phyloP scores from a whole-genome alignment of 2,888 invertebrate genomes.

The Congeria kusceri region DNA sequence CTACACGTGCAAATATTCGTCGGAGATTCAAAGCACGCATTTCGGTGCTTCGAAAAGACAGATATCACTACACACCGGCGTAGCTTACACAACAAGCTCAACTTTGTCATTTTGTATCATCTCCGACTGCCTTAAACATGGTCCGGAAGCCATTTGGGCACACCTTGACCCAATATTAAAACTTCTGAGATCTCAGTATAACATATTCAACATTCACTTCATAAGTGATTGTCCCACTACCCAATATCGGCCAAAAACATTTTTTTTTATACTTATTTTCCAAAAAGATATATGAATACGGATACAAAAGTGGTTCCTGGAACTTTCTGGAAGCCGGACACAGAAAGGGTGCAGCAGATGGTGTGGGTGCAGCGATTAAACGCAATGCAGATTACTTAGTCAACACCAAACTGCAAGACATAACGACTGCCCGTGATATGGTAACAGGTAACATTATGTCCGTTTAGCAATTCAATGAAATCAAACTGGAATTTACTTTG shows the following conservation, averaged over 20 bases:
- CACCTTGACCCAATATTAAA: slow-evolving; percentile 24
- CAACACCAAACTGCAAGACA: slow-evolving; percentile 26
- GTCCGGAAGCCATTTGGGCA: slow-evolving; percentile 27
- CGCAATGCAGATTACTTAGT: slow-evolving; percentile 73
- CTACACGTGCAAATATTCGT: slow-evolving; percentile 22
- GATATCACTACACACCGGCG: slow-evolving; percentile 35
- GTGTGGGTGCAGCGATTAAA: slow-evolving; percentile 77
- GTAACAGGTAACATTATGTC: no score
- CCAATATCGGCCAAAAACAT: slow-evolving; percentile 83
- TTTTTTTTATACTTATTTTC: slow-evolving; percentile 75
- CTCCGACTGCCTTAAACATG: slow-evolving; percentile 19
- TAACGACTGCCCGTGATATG: slow-evolving; percentile 49
- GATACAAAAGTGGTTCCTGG: slow-evolving; percentile 72
- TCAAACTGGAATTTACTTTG: no score
- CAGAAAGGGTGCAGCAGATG: slow-evolving; percentile 81
- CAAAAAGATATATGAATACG: slow-evolving; percentile 48
- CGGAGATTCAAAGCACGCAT: slow-evolving; percentile 20
- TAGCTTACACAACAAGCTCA: not conserved
- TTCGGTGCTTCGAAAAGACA: slow-evolving; percentile 26
- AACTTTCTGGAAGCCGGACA: slow-evolving; percentile 82
- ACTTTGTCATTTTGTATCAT: slow-evolving; percentile 12
- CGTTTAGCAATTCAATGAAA: no score
- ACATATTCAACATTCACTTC: slow-evolving; percentile 50
- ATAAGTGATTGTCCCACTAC: slow-evolving; percentile 83
- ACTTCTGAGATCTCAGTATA: not conserved